Evolutionary conservation across 2,113 vertebrate species (phyloP).

Genomic region (Poicephalus meyeri): DNA sequence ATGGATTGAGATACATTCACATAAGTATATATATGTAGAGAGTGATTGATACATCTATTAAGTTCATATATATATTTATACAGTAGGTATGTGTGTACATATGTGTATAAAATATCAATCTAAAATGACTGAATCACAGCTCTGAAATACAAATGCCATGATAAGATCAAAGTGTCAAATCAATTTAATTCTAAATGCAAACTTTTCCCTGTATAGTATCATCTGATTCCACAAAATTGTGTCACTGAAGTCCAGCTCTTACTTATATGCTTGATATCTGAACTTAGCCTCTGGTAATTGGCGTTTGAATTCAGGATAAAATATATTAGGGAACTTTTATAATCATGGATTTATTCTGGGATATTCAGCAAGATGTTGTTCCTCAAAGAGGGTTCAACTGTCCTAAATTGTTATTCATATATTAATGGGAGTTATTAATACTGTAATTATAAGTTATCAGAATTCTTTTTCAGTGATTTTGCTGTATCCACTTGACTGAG

Average conservation of each 20-base stretch:
- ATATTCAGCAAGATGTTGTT: not conserved
- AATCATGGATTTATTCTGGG: not conserved
- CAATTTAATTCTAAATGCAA: not conserved
- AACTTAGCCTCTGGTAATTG: not conserved
- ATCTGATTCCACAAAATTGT: not conserved
- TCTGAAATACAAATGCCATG: not conserved
- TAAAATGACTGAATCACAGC: not conserved
- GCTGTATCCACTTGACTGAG: not conserved
- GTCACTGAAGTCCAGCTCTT: not conserved
- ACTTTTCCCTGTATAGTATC: not conserved
- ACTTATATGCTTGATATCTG: not conserved
- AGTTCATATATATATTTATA: not conserved
- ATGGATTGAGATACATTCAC: not conserved
- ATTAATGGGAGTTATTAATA: not conserved
- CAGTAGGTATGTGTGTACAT: too few species aligned
- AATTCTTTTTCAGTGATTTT: not conserved
- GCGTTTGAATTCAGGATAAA: not conserved
- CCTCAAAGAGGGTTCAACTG: not conserved
- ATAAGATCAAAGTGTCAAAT: not conserved
- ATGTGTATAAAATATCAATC: not conserved
- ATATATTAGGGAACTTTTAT: not conserved
- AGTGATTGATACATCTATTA: not conserved
- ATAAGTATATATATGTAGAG: not conserved
- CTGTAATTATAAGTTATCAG: not conserved
- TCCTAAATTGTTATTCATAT: not conserved